Base-by-base conservation (phyloP, 2,113 vertebrate species). In the Oreotrochilus melanogaster region DNA sequence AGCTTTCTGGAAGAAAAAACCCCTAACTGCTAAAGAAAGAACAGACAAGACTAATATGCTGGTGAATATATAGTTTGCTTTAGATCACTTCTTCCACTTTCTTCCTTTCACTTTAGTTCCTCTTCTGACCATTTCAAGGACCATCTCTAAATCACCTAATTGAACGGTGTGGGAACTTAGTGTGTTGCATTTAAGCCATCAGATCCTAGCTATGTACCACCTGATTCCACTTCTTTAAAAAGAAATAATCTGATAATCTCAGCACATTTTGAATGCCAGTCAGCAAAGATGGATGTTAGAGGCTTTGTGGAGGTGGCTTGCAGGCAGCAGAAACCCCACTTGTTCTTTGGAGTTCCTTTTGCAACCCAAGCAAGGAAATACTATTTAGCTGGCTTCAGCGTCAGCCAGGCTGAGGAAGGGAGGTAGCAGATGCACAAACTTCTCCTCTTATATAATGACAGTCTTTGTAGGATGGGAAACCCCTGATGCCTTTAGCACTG, bases 241-340 rank as follows among this genome's bases (percentile, higher is more conserved):
- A 21, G 28, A 25, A 13, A 7, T 4, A 33, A 39, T 12, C 35
- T 7, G 18, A 17, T 35, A 18, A 47, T 28, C 25, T 54, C 23
- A 0, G 31, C 1, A 1, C 15, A 50, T 58, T 23, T 21, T 47
- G 42, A 35, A 45, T 25, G 48, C 10, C 42, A n/a, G 1, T 42
- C 4, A 1, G 48, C 54, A 23, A 58, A 22, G 35, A 9, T 7
- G 14, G 19, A 4, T 4, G 2, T 11, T 27, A 27, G 65, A 58
- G 54, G 7, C 9, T 2, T 4, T 27, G 25, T 12, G 56, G 18
- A 37, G 61, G 5, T 4, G 23, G 27, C 65, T 11, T 43, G 61
- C 71, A 67, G 48, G 47, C 12, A 42, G 60, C 66, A 69, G 60
- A 69, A 17, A 35, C 12, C n/a, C 39, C 19, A 5, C 6, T 1